A percentile compares a stretch with the other conserved stretches of the same genome.
phyloP scores from a whole-genome alignment of 2,113 vertebrate genomes.

The Brachyistius frenatus region DNA sequence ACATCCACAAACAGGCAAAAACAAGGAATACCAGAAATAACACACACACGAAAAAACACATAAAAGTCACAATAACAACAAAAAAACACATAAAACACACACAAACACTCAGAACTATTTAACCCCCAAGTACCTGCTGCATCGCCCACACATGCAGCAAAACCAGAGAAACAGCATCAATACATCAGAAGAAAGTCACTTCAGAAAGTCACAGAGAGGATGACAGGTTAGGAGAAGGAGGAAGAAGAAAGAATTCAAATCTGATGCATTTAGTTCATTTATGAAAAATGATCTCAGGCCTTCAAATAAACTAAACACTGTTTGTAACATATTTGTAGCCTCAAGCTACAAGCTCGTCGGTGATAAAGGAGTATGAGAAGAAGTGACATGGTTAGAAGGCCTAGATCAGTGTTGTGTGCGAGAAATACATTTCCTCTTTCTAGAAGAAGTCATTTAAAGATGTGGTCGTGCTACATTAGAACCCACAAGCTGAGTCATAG shows the following conservation, averaged over 20 bases:
- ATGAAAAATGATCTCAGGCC: too few species aligned
- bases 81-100: slow-evolving; percentile 28
- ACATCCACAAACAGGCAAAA: slow-evolving; percentile 52
- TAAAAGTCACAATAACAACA: slow-evolving; percentile 36
- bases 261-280: too few species aligned
- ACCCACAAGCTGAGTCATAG: too few species aligned
- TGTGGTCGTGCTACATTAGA: too few species aligned
- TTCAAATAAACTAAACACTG: too few species aligned
- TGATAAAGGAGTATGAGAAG: too few species aligned
- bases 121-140: slow-evolving; percentile 80
- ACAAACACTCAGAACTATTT: slow-evolving; percentile 63
- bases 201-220: slow-evolving; percentile 61
- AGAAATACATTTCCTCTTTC: too few species aligned
- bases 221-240: slow-evolving; percentile 24
- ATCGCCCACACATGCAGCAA: slow-evolving; percentile 81
- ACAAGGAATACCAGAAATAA: neutral
- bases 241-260: neutral
- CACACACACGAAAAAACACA: neutral
- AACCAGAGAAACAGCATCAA: slow-evolving; percentile 81
- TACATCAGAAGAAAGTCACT: slow-evolving; percentile 70
- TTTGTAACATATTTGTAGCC: too few species aligned
- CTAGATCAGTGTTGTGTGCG: too few species aligned
- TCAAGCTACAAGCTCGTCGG: too few species aligned
- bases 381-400: too few species aligned
- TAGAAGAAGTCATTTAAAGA: too few species aligned